phyloP scores from a whole-genome alignment of 2,113 vertebrate species.

The Nothoprocta perdicaria region DNA sequence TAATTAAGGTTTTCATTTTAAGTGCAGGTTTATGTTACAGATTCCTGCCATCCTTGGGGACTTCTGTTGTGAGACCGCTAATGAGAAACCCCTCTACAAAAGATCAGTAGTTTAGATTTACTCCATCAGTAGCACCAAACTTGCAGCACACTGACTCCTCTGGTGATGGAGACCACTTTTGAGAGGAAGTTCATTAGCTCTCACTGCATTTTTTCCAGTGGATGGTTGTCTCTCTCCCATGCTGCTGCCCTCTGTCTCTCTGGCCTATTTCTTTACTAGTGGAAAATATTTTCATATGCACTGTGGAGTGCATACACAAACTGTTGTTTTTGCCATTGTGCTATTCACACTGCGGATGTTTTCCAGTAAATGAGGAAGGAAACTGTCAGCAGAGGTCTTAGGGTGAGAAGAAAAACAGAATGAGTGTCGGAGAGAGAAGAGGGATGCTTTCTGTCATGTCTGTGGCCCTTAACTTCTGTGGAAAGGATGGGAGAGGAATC shows the following conservation, averaged over 20 bases:
- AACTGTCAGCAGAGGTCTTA: not conserved
- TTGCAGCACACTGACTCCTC: not conserved
- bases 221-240: not conserved
- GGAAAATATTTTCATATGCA: not conserved
- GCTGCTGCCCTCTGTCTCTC: not conserved
- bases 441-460: not conserved
- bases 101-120: not conserved
- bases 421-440: not conserved
- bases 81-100: not conserved
- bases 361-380: not conserved
- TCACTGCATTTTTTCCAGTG: not conserved
- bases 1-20: constrained; percentile 26
- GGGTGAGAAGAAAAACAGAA: not conserved
- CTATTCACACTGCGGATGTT: not conserved
- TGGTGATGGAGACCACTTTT: not conserved
- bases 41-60: not conserved
- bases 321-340: not conserved
- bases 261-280: not conserved
- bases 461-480: not conserved
- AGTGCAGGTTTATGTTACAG: not conserved
- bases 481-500: not conserved
- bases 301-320: not conserved
- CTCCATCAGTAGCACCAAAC: not conserved
- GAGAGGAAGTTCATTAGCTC: not conserved
- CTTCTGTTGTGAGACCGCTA: not conserved